phyloP scores from a whole-genome alignment of 1,140 invertebrate species.

The Papilio aristodemus region DNA sequence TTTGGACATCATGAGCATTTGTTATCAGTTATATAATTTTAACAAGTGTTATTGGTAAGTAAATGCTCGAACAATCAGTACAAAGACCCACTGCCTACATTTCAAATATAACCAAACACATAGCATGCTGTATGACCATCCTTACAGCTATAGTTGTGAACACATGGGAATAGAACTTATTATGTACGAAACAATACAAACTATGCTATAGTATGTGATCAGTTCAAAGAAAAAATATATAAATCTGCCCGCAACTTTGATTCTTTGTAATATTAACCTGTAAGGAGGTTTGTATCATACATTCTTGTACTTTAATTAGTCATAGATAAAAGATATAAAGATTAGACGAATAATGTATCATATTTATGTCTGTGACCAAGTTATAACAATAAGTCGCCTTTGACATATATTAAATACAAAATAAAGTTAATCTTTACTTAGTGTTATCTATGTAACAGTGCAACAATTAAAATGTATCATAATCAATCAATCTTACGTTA shows the following conservation, averaged over 20 bases:
- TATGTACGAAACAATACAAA: constrained; percentile 28
- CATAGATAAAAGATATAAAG: background rate
- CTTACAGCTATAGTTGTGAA: constrained; percentile 15
- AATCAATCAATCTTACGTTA: too few species aligned
- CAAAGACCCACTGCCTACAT: background rate
- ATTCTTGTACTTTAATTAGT: constrained; percentile 9
- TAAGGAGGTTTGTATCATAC: background rate
- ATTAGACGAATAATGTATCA: background rate
- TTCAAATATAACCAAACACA: background rate
- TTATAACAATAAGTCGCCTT: too few species aligned
- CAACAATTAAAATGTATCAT: too few species aligned
- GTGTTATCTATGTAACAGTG: too few species aligned
- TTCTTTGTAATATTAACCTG: background rate
- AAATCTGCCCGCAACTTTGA: constrained; percentile 27
- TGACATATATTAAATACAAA: too few species aligned
- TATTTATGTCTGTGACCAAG: too few species aligned
- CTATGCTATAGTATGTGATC: constrained; percentile 21
- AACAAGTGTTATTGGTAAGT: background rate
- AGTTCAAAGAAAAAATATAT: background rate
- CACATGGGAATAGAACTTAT: constrained; percentile 29
- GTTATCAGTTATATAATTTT: too few species aligned
- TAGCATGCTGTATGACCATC: background rate
- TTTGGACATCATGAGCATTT: too few species aligned
- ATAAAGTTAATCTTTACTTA: too few species aligned
- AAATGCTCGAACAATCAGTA: background rate